phyloP scores from a whole-genome alignment of 2,888 invertebrate species.

The Callyntrura guangdongensis region DNA sequence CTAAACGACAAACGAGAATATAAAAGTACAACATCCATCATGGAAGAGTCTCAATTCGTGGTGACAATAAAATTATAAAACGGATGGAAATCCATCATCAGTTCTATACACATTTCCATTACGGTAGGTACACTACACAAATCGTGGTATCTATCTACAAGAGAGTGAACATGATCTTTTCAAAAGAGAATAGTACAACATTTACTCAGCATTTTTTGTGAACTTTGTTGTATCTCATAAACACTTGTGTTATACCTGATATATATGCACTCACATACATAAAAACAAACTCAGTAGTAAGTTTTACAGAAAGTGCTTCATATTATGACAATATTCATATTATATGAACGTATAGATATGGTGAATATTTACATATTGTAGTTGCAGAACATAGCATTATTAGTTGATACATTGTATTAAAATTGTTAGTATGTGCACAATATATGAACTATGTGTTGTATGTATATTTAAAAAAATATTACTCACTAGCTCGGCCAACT shows the following conservation, averaged over 20 bases:
- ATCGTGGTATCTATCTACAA: not conserved
- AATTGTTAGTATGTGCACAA: slow-evolving; percentile 35
- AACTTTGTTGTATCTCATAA: slow-evolving; percentile 13
- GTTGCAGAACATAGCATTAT: not conserved
- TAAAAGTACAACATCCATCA: slow-evolving; percentile 14
- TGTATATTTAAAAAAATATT: slow-evolving; percentile 19
- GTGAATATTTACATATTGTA: not conserved
- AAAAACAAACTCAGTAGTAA: slow-evolving; percentile 39
- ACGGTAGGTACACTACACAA: slow-evolving; percentile 9
- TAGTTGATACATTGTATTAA: slow-evolving; percentile 24
- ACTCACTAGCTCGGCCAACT: slow-evolving; percentile 99
- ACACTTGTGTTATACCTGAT: slow-evolving; percentile 27
- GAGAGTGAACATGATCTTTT: slow-evolving; percentile 46
- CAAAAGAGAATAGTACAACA: not conserved
- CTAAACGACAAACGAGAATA: not conserved
- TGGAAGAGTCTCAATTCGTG: not conserved
- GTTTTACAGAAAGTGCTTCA: slow-evolving; percentile 44
- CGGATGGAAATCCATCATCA: slow-evolving; percentile 2
- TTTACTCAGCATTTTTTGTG: slow-evolving; percentile 13
- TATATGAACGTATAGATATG: not conserved
- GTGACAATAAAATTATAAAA: not conserved
- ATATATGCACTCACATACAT: slow-evolving; percentile 65
- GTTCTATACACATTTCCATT: slow-evolving; percentile 10
- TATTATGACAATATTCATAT: not conserved
- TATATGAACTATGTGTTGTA: slow-evolving; percentile 1